These are phyloP conservation scores for Centropyge bicolor DNA, from an alignment of 2,797 vertebrate genomes.

Conservation along the genomic window DNA sequence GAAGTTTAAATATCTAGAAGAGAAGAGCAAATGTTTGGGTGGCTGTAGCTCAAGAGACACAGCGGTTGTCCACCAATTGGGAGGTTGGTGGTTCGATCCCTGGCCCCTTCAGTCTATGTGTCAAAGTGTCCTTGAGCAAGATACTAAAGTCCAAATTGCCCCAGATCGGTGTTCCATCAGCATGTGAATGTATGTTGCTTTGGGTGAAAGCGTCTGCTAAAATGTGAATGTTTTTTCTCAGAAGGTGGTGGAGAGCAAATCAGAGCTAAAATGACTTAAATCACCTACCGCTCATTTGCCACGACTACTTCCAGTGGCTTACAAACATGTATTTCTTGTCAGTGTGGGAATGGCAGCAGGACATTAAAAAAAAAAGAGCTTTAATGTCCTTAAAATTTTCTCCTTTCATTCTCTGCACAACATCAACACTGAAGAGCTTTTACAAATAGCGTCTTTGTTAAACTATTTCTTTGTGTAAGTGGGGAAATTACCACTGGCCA, in stretches of 20 bases:
- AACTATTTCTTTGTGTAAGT: constrained; percentile 27
- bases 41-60: too few relatives aligned
- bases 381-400: constrained; percentile 9
- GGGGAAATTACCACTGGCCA: constrained; percentile 24
- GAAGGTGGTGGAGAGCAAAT: neutral
- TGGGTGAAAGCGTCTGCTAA: too few relatives aligned
- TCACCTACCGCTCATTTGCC: neutral
- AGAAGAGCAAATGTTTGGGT: neutral
- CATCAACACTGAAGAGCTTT: constrained; percentile 2
- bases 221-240: neutral
- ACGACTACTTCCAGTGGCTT: neutral
- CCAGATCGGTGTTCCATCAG: too few relatives aligned
- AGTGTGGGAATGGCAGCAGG: neutral
- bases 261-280: neutral
- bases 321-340: neutral
- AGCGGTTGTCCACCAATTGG: too few relatives aligned
- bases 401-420: neutral
- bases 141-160: too few relatives aligned
- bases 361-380: constrained; percentile 3
- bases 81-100: too few relatives aligned
- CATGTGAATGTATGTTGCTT: too few relatives aligned
- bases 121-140: too few relatives aligned
- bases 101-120: too few relatives aligned
- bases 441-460: constrained; percentile 22
- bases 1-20: neutral